Conservation (phyloP, 1,140 invertebrate species). For the Choristoneura fumiferana region DNA sequence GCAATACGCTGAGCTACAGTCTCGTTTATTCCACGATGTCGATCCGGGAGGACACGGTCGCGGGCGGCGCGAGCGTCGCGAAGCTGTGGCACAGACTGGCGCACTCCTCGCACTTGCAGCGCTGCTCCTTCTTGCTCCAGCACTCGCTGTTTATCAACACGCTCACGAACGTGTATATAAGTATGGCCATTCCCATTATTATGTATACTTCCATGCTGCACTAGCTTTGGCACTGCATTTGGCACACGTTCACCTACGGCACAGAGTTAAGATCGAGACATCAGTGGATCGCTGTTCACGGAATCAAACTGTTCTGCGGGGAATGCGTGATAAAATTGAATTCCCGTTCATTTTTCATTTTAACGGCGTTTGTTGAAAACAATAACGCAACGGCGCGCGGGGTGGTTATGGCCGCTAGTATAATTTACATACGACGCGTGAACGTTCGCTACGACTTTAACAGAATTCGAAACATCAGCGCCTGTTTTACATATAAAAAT, state of each 20-base stretch:
- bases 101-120: conserved; percentile 65
- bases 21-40: conserved; percentile 36
- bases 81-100: conserved; percentile 37
- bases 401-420: conserved; percentile 15
- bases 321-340: conserved; percentile 24
- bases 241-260: conserved; percentile 12
- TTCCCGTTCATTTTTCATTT: conserved; percentile 37
- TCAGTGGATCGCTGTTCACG: too few relatives aligned
- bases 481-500: conserved; percentile 35
- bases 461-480: conserved; percentile 34
- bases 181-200: conserved; percentile 58
- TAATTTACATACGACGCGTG: conserved; percentile 38
- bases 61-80: conserved; percentile 36
- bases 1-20: too few relatives aligned
- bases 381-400: conserved; percentile 15
- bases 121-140: conserved; percentile 48
- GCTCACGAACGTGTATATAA: conserved; percentile 57
- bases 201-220: conserved; percentile 68
- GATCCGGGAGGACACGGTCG: conserved; percentile 56
- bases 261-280: too few relatives aligned
- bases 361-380: conserved; percentile 34
- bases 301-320: too few relatives aligned
- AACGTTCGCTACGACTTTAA: conserved; percentile 22
- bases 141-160: conserved; percentile 56
- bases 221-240: conserved; percentile 20